phyloP scores from a whole-genome alignment of 2,888 invertebrate genomes.

The Lasioglossum figueresi region DNA sequence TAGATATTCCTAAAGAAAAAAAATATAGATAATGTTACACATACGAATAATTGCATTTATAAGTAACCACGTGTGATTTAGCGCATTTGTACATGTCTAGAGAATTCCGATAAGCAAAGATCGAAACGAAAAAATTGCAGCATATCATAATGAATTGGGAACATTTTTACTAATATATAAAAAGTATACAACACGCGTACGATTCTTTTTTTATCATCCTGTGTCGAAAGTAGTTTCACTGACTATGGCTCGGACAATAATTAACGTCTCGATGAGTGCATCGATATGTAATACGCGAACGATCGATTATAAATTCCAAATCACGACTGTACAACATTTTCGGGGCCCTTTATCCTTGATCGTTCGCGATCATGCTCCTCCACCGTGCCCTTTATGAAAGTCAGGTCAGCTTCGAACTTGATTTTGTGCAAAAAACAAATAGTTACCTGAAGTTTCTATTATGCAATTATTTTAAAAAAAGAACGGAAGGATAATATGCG shows the following conservation, averaged over 20 bases:
- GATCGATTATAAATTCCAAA: slow-evolving; percentile 59
- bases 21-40: slow-evolving; percentile 79
- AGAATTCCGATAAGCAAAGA: slow-evolving; percentile 70
- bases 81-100: slow-evolving; percentile 79
- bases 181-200: slow-evolving; percentile 70
- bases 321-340: slow-evolving; percentile 43
- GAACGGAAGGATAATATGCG: background rate
- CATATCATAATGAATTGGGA: slow-evolving; percentile 76
- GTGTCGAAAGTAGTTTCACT: slow-evolving; percentile 56
- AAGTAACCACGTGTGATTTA: slow-evolving; percentile 78
- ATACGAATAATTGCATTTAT: slow-evolving; percentile 77
- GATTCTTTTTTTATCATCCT: slow-evolving; percentile 69
- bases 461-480: slow-evolving; percentile 8
- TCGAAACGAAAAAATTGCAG: slow-evolving; percentile 68
- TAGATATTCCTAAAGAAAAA: slow-evolving; percentile 75
- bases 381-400: background rate
- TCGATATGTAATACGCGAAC: slow-evolving; percentile 63
- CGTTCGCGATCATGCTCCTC: slow-evolving; percentile 20
- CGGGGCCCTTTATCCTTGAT: slow-evolving; percentile 29
- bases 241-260: slow-evolving; percentile 67
- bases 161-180: slow-evolving; percentile 78
- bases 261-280: slow-evolving; percentile 59
- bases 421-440: slow-evolving; percentile 11
- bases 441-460: slow-evolving; percentile 23
- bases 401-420: background rate